phyloP scores from a whole-genome alignment of 2,797 vertebrate genomes.

The Catharus ustulatus region DNA sequence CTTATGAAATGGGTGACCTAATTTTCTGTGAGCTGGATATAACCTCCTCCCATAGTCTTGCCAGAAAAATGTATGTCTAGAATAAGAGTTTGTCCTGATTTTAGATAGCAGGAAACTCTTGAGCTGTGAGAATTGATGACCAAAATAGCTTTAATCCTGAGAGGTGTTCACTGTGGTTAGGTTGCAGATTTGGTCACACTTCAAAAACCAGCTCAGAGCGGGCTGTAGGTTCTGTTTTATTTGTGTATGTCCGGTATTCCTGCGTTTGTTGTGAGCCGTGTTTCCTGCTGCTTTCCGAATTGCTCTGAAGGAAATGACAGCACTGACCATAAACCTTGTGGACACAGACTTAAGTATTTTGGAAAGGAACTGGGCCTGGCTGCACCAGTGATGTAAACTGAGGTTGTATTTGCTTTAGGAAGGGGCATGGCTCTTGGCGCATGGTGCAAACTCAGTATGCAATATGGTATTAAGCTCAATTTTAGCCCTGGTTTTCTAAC shows the following conservation, averaged over 20 bases:
- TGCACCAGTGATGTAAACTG: neutral
- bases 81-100: constrained; percentile 1
- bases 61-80: neutral
- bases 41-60: neutral
- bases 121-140: neutral
- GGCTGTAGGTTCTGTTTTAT: neutral
- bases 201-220: neutral
- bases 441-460: neutral
- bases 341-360: neutral
- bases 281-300: neutral
- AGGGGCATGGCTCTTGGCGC: neutral
- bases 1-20: constrained; percentile 30
- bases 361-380: neutral
- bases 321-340: neutral
- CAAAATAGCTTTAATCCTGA: neutral
- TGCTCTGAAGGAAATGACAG: constrained; percentile 10
- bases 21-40: constrained; percentile 33
- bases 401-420: neutral
- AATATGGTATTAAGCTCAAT: neutral
- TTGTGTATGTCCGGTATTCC: neutral
- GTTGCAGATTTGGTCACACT: neutral
- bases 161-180: neutral
- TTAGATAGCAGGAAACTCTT: neutral
- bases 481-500: neutral
- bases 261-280: neutral